A percentile compares a stretch with the other conserved stretches of the same genome.
Conservation (phyloP, 2,797 vertebrate species). For the Eidolon dupreanum region DNA sequence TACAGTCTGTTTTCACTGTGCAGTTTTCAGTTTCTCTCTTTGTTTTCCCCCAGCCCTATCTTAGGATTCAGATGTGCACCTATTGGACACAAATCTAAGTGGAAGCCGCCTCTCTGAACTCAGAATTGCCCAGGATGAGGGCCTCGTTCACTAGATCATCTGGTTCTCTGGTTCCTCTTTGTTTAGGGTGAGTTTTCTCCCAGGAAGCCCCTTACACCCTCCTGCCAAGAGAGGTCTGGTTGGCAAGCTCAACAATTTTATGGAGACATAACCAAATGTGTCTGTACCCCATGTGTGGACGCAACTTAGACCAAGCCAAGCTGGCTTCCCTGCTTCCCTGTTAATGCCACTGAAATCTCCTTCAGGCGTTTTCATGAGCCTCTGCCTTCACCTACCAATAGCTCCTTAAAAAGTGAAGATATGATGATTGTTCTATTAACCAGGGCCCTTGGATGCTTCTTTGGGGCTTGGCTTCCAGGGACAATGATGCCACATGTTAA, state of each 20-base stretch:
- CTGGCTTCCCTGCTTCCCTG: not conserved
- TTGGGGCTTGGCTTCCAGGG: not conserved
- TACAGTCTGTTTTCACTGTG: not conserved
- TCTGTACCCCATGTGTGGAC: not conserved
- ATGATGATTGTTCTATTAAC: not conserved
- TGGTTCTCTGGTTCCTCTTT: not conserved
- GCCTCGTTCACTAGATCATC: not conserved
- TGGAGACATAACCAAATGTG: not conserved
- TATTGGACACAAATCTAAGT: not conserved
- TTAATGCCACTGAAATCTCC: not conserved
- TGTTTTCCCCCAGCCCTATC: not conserved
- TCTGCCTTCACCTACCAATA: not conserved
- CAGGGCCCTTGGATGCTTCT: not conserved
- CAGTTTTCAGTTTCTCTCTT: not conserved
- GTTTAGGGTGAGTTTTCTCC: not conserved
- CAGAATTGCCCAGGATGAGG: not conserved
- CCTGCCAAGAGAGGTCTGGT: not conserved
- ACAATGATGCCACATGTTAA: not conserved
- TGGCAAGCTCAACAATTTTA: not conserved
- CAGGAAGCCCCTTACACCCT: not conserved
- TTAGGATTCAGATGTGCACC: not conserved
- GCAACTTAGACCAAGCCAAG: not conserved
- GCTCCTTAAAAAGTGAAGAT: not conserved
- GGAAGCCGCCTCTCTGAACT: not conserved
- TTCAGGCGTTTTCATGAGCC: not conserved